These are phyloP conservation scores for Actinopyga echinites DNA, from an alignment of 53 echinoderm and acorn worm species.

Conservation along the genomic window DNA sequence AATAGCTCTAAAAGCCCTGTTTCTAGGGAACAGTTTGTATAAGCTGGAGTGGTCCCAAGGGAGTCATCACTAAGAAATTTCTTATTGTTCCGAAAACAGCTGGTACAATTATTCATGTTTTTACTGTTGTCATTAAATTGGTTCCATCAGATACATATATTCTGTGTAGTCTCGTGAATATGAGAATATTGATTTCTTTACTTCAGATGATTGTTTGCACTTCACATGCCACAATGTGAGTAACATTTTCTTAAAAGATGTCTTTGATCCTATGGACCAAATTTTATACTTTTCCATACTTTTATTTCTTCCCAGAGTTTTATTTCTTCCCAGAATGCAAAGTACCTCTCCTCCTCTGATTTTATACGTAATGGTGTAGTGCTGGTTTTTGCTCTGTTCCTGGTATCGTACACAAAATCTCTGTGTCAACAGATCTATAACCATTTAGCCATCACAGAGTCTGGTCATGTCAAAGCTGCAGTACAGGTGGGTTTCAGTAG, in stretches of 20 bases:
- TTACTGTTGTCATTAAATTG: too few relatives aligned
- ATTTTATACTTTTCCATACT: background rate
- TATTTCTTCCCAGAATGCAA: background rate
- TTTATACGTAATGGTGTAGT: conserved; percentile 74
- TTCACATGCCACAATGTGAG: too few relatives aligned
- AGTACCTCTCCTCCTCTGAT: conserved; percentile 32
- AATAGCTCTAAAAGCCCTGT: too few relatives aligned
- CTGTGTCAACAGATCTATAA: conserved; percentile 82
- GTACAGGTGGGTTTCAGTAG: conserved; percentile 66
- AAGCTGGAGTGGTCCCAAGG: too few relatives aligned
- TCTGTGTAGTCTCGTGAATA: too few relatives aligned
- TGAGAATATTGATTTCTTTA: too few relatives aligned
- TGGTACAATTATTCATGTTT: too few relatives aligned
- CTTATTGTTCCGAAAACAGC: too few relatives aligned
- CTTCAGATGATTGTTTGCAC: too few relatives aligned
- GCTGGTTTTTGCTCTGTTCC: conserved; percentile 58
- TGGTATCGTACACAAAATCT: conserved; percentile 59
- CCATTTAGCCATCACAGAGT: conserved; percentile 85
- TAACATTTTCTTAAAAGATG: background rate
- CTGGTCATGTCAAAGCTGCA: conserved; percentile 79
- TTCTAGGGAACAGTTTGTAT: too few relatives aligned
- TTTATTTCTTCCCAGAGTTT: background rate
- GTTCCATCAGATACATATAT: too few relatives aligned
- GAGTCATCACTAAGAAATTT: too few relatives aligned
- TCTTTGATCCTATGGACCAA: background rate